Evolutionary conservation across 2,113 vertebrate genomes (phyloP), one percentile per base, ranked within the genome.

Genomic region (Scatophagus argus): DNA sequence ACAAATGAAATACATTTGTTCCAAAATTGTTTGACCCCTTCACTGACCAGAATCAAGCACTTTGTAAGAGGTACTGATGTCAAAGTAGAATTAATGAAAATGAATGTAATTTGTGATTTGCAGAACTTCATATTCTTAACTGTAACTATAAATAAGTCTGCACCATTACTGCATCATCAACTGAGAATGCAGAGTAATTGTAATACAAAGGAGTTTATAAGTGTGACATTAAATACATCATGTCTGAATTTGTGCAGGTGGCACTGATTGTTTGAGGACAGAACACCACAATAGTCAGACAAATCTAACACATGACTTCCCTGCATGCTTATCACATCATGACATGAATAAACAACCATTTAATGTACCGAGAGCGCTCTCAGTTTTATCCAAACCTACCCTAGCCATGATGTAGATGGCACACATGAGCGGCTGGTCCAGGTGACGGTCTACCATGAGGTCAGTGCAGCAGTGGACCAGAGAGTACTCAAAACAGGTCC

Each of bases 401-500:
- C 79, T 85, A 0, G 86, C 41, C 1, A 51, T 87, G 63, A 76
- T 61, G 59, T 81, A 84, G 69, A 83, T 68, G 61, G 88, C 62
- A 25, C 83, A 90, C 81, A 98, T 93, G 1, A 99, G 95, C 6
- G 97, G 95, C 67, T 98, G 97, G 91, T 99, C 97, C 90, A 99
- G 76, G 69, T 88, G 84, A n/a, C 55, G 62, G 78, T 97, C 95
- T 82, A 91, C 94, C 96, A 98, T 96, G 19, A 98, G 91, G 63
- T 95, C 94, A 56, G 94, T 88, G 87, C 94, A 96, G 87, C 94
- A 96, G 52, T 96, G 93, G 76, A 98, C 95, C 89, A 99, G 80
- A 0, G 96, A 97, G 88, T 95, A 93, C 72, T 98, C 97, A 64
- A 99, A 98, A 71, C 96, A 96, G 0, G 97, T 98, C 98, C 98